Evolutionary conservation across 2,797 vertebrate species (phyloP).

Genomic region (Gila robusta): DNA sequence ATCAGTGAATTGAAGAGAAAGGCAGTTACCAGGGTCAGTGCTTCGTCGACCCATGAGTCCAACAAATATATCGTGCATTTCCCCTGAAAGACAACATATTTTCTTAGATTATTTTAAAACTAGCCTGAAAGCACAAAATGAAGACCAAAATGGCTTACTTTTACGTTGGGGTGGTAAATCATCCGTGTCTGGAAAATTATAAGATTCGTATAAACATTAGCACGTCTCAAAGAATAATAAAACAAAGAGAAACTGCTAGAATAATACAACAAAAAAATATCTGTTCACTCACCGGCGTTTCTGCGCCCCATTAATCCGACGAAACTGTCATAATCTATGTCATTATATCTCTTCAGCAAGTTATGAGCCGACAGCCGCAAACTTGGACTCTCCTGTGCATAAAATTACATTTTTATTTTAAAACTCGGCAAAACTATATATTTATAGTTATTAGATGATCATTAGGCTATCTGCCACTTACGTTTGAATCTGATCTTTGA

Average conservation of each 20-base stretch:
- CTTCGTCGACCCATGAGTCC: conserved; percentile 95
- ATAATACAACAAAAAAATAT: background rate
- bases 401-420: background rate
- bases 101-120: background rate
- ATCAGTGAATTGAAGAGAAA: background rate
- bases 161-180: conserved; percentile 78
- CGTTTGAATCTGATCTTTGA: conserved; percentile 70
- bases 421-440: background rate
- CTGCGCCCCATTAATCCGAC: conserved; percentile 87
- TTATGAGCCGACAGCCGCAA: conserved; percentile 77
- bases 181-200: conserved; percentile 76
- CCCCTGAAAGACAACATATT: conserved; percentile 78
- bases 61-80: conserved; percentile 97
- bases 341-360: conserved; percentile 82
- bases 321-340: conserved; percentile 88
- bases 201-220: background rate
- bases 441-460: background rate
- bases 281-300: conserved; percentile 77
- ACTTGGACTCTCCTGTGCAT: conserved; percentile 70
- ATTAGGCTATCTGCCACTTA: conserved; percentile 63
- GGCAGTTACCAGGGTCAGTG: conserved; percentile 64
- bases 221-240: background rate
- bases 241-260: conserved; percentile 21
- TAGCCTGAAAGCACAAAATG: background rate
- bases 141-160: conserved; percentile 80